These are phyloP conservation scores for Rhyacichthys aspro DNA, from an alignment of 2,797 vertebrate species.

Conservation along the genomic window DNA sequence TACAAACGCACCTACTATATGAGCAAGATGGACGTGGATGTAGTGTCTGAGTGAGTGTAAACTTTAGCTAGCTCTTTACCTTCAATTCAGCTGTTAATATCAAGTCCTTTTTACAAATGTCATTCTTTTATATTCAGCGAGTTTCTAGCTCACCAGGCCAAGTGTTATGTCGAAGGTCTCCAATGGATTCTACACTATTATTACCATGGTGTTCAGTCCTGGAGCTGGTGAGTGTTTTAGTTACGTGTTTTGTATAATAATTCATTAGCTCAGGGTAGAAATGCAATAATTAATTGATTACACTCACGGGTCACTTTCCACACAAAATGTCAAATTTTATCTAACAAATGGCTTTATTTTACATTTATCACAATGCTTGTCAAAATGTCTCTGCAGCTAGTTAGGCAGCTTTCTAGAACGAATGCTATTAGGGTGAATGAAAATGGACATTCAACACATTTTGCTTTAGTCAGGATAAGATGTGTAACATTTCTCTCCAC, in stretches of 20 bases:
- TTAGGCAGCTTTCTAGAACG: too few species aligned
- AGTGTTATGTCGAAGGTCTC: constrained; percentile 95
- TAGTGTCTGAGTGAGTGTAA: constrained; percentile 92
- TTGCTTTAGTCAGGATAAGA: too few species aligned
- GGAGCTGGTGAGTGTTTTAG: constrained; percentile 91
- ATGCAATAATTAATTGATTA: too few species aligned
- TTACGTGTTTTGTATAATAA: neutral
- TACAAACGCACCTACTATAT: constrained; percentile 98
- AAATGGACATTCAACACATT: too few species aligned
- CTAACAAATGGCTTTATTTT: neutral
- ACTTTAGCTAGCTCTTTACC: neutral
- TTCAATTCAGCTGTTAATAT: neutral
- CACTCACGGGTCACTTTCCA: too few species aligned
- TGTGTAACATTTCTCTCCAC: too few species aligned
- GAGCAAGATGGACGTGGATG: constrained; percentile 95
- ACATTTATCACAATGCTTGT: too few species aligned
- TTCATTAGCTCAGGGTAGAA: neutral
- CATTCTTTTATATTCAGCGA: constrained; percentile 78
- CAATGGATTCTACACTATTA: constrained; percentile 99
- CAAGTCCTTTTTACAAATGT: neutral
- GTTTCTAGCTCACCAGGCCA: constrained; percentile 92
- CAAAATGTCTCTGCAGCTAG: neutral
- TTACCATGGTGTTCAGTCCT: constrained; percentile 97
- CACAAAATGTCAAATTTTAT: neutral
- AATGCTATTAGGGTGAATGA: too few species aligned